Evolutionary conservation across 2,888 invertebrate genomes (phyloP).

Genomic region (Epistrophella euchroma): DNA sequence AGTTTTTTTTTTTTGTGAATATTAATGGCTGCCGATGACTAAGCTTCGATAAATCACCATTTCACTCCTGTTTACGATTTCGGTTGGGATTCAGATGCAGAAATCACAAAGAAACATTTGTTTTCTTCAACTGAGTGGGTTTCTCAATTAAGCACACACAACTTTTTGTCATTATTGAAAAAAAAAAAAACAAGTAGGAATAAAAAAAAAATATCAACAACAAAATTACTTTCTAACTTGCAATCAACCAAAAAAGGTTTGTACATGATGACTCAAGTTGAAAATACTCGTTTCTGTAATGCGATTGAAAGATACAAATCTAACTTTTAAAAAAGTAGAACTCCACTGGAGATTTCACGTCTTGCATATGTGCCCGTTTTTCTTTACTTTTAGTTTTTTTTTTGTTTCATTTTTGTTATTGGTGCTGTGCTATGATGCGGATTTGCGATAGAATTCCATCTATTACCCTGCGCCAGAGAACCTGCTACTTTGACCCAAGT

Average conservation of each 20-base stretch:
- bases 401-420: constrained; percentile 29
- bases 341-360: constrained; percentile 34
- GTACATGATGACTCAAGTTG: constrained; percentile 47
- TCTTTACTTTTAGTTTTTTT: too few species aligned
- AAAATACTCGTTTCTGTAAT: background rate
- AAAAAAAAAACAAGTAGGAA: background rate
- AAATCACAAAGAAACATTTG: constrained; percentile 7
- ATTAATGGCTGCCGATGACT: constrained; percentile 32
- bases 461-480: constrained; percentile 12
- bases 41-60: constrained; percentile 46
- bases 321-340: constrained; percentile 44
- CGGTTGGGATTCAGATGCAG: constrained; percentile 17
- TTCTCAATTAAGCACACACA: constrained; percentile 10
- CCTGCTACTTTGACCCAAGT: constrained; percentile 35
- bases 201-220: background rate
- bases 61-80: background rate
- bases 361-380: constrained; percentile 38
- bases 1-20: constrained; percentile 24
- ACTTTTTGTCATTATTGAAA: constrained; percentile 31
- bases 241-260: constrained; percentile 38
- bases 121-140: constrained; percentile 21
- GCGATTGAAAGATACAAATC: constrained; percentile 14
- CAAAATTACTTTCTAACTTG: constrained; percentile 54
- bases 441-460: constrained; percentile 34
- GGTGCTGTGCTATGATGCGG: background rate